phyloP scores from a whole-genome alignment of 1,140 invertebrate genomes.

The Fopius arisanus region DNA sequence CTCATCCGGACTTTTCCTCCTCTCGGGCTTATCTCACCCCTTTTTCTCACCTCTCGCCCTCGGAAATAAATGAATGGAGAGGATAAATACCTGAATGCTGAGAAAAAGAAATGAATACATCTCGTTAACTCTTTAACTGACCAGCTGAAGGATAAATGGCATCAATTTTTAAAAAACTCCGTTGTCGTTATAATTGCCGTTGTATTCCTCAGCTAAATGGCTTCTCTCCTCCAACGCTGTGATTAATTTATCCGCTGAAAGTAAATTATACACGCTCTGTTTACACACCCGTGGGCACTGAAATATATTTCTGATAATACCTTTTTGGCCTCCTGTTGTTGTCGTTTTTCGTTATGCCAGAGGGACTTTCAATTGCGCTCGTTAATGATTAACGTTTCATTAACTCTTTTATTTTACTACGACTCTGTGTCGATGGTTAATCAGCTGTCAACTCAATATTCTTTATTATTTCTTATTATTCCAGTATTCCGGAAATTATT shows the following conservation, averaged over 20 bases:
- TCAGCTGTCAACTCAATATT: too few relatives aligned
- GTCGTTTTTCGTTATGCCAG: neutral
- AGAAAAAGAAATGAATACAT: slow-evolving; percentile 8
- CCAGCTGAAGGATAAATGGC: slow-evolving; percentile 8
- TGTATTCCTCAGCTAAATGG: neutral
- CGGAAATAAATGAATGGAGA: neutral
- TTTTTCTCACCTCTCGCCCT: neutral
- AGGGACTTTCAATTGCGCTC: neutral
- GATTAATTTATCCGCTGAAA: neutral
- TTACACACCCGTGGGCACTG: neutral
- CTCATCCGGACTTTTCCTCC: neutral
- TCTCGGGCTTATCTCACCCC: neutral
- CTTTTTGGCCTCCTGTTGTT: neutral
- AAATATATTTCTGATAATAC: neutral
- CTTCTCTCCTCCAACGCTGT: neutral
- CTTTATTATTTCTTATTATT: too few relatives aligned
- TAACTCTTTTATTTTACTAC: neutral
- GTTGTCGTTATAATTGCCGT: neutral
- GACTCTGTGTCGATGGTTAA: too few relatives aligned
- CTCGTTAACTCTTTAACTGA: slow-evolving; percentile 21
- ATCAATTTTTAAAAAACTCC: slow-evolving; percentile 13
- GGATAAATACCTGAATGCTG: neutral
- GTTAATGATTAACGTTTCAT: neutral
- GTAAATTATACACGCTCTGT: neutral
- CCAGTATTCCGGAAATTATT: too few relatives aligned